Conservation (phyloP, 2,113 vertebrate species). For the Zosterops borbonicus region DNA sequence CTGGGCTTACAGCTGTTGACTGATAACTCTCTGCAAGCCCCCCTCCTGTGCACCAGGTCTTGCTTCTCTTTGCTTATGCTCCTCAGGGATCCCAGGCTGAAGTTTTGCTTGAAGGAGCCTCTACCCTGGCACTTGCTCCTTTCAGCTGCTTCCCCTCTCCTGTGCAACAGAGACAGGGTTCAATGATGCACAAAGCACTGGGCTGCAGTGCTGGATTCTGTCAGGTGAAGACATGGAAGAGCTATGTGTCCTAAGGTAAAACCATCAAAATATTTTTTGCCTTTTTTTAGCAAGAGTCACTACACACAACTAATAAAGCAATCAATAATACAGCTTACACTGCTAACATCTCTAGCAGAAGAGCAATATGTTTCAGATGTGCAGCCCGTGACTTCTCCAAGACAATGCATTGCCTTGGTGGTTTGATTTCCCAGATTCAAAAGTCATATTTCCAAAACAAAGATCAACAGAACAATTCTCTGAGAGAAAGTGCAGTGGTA, state of each 20-base stretch:
- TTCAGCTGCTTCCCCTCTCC: not conserved
- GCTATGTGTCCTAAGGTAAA: not conserved
- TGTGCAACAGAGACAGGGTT: not conserved
- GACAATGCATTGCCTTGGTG: not conserved
- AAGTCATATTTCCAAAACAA: constrained; percentile 8
- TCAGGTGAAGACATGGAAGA: not conserved
- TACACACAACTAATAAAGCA: not conserved
- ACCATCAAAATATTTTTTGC: not conserved
- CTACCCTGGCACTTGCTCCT: accelerated
- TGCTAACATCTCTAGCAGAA: not conserved
- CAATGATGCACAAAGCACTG: not conserved
- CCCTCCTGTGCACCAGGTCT: not conserved
- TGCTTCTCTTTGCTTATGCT: not conserved
- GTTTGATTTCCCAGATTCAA: not conserved
- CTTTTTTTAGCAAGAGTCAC: not conserved
- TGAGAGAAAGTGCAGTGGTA: not conserved
- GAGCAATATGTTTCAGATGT: not conserved
- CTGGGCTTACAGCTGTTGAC: constrained; percentile 35
- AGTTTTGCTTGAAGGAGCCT: not conserved
- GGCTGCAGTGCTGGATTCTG: not conserved
- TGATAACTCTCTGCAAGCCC: not conserved
- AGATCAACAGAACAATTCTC: not conserved
- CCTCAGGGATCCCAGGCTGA: not conserved
- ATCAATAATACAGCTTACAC: not conserved
- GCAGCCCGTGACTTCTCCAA: not conserved